These are phyloP conservation scores for Thera obeliscata DNA, from an alignment of 2,888 invertebrate species.

Conservation along the genomic window DNA sequence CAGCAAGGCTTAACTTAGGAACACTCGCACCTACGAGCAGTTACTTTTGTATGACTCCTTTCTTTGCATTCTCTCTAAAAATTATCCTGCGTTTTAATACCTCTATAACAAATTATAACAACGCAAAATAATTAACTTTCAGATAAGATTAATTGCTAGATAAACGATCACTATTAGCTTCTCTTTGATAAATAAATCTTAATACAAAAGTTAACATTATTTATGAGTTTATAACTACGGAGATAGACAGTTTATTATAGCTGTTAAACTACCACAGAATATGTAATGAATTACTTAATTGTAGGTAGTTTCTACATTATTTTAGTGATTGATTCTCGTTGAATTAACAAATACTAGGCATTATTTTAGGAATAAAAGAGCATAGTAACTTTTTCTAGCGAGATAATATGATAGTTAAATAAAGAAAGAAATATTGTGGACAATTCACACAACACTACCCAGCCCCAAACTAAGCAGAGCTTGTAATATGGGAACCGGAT, in stretches of 20 bases:
- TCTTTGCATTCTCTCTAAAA: too few species aligned
- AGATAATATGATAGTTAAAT: too few species aligned
- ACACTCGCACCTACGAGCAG: too few species aligned
- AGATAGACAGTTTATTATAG: constrained; percentile 21
- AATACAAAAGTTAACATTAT: constrained; percentile 43
- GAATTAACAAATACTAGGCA: too few species aligned
- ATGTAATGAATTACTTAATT: constrained; percentile 7
- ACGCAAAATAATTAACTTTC: constrained; percentile 45
- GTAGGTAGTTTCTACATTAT: not conserved
- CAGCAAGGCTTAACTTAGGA: too few species aligned
- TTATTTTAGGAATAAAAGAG: not conserved
- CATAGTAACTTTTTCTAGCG: not conserved
- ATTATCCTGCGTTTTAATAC: too few species aligned
- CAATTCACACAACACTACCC: too few species aligned
- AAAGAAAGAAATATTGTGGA: too few species aligned
- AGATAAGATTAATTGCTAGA: constrained; percentile 51
- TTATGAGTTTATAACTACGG: constrained; percentile 46
- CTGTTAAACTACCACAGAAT: constrained; percentile 29
- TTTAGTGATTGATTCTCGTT: too few species aligned
- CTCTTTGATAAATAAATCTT: constrained; percentile 52
- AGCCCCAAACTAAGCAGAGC: too few species aligned
- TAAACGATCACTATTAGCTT: constrained; percentile 55
- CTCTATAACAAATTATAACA: constrained; percentile 37
- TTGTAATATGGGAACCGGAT: too few species aligned
- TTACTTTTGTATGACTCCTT: too few species aligned